Evolutionary conservation across 2,888 invertebrate species (phyloP), one percentile per base, ranked within the genome.

Genomic region (Cryptus armator): DNA sequence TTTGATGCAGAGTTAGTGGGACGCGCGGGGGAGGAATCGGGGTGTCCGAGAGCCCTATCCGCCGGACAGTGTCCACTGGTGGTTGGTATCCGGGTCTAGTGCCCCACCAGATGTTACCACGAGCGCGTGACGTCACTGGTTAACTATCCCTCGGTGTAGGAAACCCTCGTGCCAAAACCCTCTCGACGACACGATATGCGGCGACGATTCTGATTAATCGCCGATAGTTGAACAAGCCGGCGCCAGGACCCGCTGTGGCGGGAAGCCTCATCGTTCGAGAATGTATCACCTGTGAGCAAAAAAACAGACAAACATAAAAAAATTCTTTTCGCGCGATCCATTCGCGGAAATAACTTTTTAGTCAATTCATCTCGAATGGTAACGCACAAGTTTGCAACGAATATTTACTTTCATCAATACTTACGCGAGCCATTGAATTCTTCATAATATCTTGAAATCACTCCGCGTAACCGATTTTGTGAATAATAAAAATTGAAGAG

Each of bases 151-250:
- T 66, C 59, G 59, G 51, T 59, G 83, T 72, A 79, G 71, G 16
- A 19, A 67, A 64, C 72, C 43, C 71, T 68, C 76, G 56, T 72
- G 77, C 71, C 59, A 44, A 24, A 71, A 78, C 71, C 85, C 75
- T 79, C 84, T 86, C 84, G 87, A 87, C 89, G 89, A 90, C 90
- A 90, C 91, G 90, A 91, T 92, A 90, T 89, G 90, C 90, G 90
- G 91, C 92, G 92, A 93, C 92, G 92, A 93, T 93, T 92, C 93
- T 94, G 93, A 93, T 93, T 93, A 94, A 93, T 93, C 93, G 92
- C 92, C 93, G 92, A 93, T 93, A 92, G 93, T 93, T 92, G 90
- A 91, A 91, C 93, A 93, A 92, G 93, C 93, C 92, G 93, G 91
- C 92, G 92, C 92, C 92, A 89, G 78, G 77, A 81, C 76, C 5